These are phyloP conservation scores for Crematogaster levior DNA, from an alignment of 2,888 invertebrate genomes.

Conservation along the genomic window DNA sequence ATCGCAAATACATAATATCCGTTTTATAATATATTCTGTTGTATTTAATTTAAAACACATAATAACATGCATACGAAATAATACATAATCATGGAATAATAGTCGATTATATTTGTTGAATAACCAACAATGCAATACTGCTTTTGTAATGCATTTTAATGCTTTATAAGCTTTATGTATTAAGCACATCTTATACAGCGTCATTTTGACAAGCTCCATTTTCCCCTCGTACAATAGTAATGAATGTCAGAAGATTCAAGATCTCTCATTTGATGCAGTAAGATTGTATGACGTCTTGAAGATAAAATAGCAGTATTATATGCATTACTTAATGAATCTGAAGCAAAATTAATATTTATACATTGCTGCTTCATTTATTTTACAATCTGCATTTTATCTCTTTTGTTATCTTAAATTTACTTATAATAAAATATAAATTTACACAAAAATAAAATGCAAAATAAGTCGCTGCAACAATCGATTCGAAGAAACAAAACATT, in stretches of 20 bases:
- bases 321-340: background rate
- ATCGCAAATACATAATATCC: background rate
- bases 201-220: background rate
- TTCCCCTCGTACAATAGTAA: background rate
- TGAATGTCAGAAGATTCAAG: background rate
- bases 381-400: background rate
- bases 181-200: background rate
- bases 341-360: constrained; percentile 7
- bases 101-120: background rate
- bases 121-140: background rate
- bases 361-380: background rate
- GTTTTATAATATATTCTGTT: background rate
- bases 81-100: background rate
- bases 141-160: background rate
- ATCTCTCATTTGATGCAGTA: background rate
- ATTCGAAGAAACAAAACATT: background rate
- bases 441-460: background rate
- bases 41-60: background rate
- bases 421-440: background rate
- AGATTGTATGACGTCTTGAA: background rate
- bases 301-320: background rate
- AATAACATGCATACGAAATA: background rate
- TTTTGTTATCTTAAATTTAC: background rate
- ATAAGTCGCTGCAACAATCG: background rate
- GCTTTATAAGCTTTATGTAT: background rate